phyloP scores from a whole-genome alignment of 1,140 invertebrate genomes.

The Polypedilum vanderplanki region DNA sequence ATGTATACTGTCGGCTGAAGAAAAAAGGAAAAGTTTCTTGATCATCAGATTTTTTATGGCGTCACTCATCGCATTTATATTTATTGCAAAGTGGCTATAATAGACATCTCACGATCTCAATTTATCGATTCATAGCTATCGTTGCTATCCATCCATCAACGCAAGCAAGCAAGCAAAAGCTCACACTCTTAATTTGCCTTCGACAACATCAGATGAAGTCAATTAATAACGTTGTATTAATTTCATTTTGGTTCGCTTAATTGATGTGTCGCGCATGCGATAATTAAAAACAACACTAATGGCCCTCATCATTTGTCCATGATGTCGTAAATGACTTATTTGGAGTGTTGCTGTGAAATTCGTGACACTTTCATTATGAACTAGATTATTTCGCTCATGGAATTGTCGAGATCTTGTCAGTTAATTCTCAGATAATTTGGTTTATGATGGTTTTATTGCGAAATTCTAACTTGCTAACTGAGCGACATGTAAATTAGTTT shows the following conservation, averaged over 20 bases:
- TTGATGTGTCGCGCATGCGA: not conserved
- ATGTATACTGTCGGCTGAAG: not conserved
- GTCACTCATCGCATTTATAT: not conserved
- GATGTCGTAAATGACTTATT: not conserved
- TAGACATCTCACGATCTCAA: not conserved
- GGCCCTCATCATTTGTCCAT: not conserved
- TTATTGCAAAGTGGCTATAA: not conserved
- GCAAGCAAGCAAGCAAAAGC: too few species aligned
- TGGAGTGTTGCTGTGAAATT: not conserved
- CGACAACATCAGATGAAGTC: conserved; percentile 10
- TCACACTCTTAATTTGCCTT: conserved; percentile 17
- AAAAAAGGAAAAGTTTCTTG: not conserved
- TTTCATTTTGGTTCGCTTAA: not conserved
- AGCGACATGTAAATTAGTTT: not conserved
- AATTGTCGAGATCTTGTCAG: not conserved
- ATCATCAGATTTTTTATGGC: not conserved
- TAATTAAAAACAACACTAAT: not conserved
- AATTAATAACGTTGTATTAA: conserved; percentile 4
- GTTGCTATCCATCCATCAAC: too few species aligned
- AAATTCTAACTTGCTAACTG: too few species aligned
- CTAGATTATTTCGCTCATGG: not conserved
- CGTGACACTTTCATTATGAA: not conserved
- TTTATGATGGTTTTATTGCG: not conserved
- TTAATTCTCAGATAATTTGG: conserved; percentile 15
- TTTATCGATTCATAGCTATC: not conserved